Evolutionary conservation across 2,113 vertebrate genomes (phyloP), one percentile per base, ranked within the genome.

Genomic region (Nesoenas mayeri): DNA sequence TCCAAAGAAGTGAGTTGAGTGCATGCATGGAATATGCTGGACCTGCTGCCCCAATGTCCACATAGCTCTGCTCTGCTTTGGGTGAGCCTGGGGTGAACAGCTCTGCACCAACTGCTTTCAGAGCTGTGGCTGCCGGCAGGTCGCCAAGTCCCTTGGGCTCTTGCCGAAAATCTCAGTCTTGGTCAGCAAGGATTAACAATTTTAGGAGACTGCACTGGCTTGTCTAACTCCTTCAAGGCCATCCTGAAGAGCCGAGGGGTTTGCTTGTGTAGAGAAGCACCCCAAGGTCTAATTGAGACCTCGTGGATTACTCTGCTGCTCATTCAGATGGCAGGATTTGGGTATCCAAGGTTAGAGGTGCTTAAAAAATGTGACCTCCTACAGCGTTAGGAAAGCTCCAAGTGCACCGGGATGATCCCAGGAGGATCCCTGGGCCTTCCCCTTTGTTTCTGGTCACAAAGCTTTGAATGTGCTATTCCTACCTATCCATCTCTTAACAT

Each of bases 401-500:
- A 72, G 34, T 44, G 47, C 2, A 0, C 66, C 1, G 2, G 12
- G 9, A 25, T 51, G 29, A 22, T 74, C 80, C 44, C 65, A 18
- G 9, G 26, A 80, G 92, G 67, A 79, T 67, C 38, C 47, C 75
- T 54, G 74, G 74, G 50, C 34, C 61, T 79, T 21, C 82, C 69
- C 79, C 71, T 92, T 96, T 85, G 53, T 88, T 94, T 96, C 65
- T 88, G 58, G 62, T 77, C 88, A 40, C 36, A 61, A 93, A 95
- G 91, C 91, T 94, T 94, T 83, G 87, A 57, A 85, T 84, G 26
- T 77, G 60, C 64, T 91, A 50, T 89, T 92, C 25, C 26, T 88
- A 79, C 62, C 66, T 85, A 73, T 91, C 3, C 14, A 96, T 96
- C 96, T 94, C 92, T 64, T 96, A 93, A 89, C 66, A 70, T 48